Conservation (phyloP, 2,113 vertebrate genomes). For the Accipiter virgatus region DNA sequence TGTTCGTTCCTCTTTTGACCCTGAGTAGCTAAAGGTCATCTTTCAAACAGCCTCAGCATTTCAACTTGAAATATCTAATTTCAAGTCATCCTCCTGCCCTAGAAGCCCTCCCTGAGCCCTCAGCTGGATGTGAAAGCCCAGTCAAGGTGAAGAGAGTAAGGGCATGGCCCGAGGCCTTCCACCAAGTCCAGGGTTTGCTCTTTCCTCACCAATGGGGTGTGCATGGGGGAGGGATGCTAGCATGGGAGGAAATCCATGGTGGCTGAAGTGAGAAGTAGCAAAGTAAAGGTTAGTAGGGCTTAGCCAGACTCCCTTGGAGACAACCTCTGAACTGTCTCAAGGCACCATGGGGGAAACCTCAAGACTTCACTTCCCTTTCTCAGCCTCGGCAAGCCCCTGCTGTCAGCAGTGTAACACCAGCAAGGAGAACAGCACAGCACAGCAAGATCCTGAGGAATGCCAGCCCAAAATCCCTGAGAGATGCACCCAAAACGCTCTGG, state of each 20-base stretch:
- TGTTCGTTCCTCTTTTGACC: neutral
- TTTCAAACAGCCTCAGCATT: neutral
- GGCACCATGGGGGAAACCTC: neutral
- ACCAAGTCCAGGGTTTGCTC: neutral
- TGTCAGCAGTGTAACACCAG: neutral
- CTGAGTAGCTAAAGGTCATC: neutral
- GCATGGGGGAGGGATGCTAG: neutral
- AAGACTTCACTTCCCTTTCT: neutral
- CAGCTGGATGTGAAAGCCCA: neutral
- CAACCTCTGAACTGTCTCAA: neutral
- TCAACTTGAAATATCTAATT: neutral
- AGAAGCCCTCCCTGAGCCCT: neutral
- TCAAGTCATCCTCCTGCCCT: neutral
- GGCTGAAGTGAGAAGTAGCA: constrained; percentile 7
- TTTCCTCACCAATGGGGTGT: neutral
- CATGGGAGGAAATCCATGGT: accelerated
- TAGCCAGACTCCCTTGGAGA: neutral
- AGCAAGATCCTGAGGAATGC: neutral
- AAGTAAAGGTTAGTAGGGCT: constrained; percentile 11
- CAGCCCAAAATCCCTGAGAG: neutral
- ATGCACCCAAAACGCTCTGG: neutral
- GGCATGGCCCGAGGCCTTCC: neutral
- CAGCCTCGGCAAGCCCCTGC: neutral
- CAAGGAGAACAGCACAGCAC: neutral
- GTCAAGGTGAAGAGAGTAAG: neutral